Evolutionary conservation across 2,797 vertebrate genomes (phyloP), one percentile per base, ranked within the genome.

Genomic region (Neosalanx taihuensis): DNA sequence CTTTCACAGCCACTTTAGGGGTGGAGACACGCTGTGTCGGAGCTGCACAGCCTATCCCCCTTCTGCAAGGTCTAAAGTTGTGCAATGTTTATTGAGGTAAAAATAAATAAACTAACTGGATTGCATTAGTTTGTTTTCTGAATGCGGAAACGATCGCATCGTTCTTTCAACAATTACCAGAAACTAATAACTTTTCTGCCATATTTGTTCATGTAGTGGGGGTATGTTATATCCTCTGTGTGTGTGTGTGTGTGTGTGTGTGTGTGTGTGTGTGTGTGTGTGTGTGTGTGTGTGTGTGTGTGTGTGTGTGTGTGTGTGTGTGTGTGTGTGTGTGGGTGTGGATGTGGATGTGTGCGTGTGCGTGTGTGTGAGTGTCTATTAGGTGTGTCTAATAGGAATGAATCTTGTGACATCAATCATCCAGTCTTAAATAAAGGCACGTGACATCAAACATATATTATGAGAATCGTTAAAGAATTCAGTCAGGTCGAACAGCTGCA

Each of bases 11-110:
- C 79, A 81, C 85, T 77, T 75, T 71, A 84, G 85, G 91, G 92
- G 92, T 86, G 92, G 92, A 91, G 92, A 86, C 89, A 90, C 71
- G 60, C 74, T 78, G 84, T 88, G 83, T 88, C 87, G 82, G 77
- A 77, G 76, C 76, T 83, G 64, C 59, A 74, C 4, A 56, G 78
- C 79, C 78, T 26, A 80, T 60, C 58, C 58, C 58, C 23, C 10
- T 60, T n/a, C 18, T n/a, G 51, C 18, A n/a, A 17, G 51, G 15
- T 56, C 17, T 17, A n/a, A n/a, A 56, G 18, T 56, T 56, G 51
- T 56, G 15, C 51, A 56, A 56, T 56, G 15, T 17, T 17, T 17
- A 17, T 56, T 3, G 6, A 18, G 51, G 18, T 3, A 56, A 15
- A 10, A 9, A 5, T 56, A 5, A 56, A 26, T 26, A 26, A 26